These are phyloP conservation scores for Papilio gigon DNA, from an alignment of 2,888 invertebrate genomes.

Conservation along the genomic window DNA sequence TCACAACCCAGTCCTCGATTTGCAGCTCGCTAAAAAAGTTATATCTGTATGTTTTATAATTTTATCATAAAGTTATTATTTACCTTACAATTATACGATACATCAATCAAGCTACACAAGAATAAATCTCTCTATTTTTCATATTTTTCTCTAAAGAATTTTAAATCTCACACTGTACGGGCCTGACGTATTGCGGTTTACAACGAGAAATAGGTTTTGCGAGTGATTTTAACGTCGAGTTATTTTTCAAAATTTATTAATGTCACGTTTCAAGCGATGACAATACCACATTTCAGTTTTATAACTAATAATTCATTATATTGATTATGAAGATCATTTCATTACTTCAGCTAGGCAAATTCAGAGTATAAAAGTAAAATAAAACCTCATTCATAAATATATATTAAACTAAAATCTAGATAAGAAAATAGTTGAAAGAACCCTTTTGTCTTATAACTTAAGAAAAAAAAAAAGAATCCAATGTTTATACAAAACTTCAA, in stretches of 20 bases:
- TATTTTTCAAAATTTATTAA: conserved; percentile 7
- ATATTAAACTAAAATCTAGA: neutral
- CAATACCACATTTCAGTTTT: neutral
- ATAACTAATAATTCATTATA: neutral
- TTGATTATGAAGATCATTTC: no score
- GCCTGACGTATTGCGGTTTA: conserved; percentile 19
- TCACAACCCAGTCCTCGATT: no score
- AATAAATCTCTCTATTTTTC: conserved; percentile 19
- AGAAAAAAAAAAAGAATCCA: neutral
- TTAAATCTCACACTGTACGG: conserved; percentile 15
- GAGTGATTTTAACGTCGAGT: conserved; percentile 5
- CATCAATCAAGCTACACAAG: conserved; percentile 16
- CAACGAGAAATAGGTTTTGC: conserved; percentile 1
- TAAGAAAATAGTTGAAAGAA: neutral
- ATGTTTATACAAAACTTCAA: neutral
- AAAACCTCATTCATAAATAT: neutral
- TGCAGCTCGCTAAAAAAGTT: no score
- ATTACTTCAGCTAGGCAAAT: no score
- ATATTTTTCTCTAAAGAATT: conserved; percentile 21
- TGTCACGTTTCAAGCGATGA: neutral
- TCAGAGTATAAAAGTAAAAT: neutral
- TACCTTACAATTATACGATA: neutral
- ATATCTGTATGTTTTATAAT: neutral
- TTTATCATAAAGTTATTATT: neutral
- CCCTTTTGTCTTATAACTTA: neutral